These are phyloP conservation scores for Rhodinocichla rosea DNA, from an alignment of 2,113 vertebrate genomes.

Conservation along the genomic window DNA sequence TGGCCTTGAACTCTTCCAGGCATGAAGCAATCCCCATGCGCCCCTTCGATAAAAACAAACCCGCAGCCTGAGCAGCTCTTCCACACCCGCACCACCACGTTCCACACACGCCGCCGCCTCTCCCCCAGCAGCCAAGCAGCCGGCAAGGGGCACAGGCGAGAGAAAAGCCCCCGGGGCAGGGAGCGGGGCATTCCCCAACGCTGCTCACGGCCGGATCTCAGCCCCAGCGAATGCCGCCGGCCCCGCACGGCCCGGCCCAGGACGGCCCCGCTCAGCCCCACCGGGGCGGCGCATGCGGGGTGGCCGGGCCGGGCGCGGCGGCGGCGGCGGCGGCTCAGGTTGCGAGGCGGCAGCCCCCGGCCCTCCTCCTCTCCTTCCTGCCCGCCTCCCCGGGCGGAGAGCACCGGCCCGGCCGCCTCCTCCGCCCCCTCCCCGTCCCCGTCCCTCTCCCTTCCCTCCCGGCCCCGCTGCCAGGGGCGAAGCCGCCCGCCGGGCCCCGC, in stretches of 20 bases:
- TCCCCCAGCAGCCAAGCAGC: too few species aligned
- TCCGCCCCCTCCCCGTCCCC: not conserved
- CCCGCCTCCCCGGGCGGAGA: not conserved
- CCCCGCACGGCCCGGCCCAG: too few species aligned
- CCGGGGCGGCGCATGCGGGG: not conserved
- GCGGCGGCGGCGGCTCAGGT: not conserved
- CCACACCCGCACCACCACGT: not conserved
- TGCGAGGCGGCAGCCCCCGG: not conserved
- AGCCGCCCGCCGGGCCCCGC: slow-evolving; percentile 8
- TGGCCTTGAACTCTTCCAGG: not conserved
- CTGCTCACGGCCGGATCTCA: rapidly evolving
- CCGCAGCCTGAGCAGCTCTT: not conserved
- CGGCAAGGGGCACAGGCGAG: not conserved
- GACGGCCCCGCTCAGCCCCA: too few species aligned
- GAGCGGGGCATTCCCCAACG: not conserved
- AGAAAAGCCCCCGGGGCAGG: not conserved
- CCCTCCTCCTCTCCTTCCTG: not conserved
- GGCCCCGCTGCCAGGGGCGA: slow-evolving; percentile 15
- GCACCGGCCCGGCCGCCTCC: not conserved
- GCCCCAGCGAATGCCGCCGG: rapidly evolving
- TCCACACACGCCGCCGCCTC: not conserved
- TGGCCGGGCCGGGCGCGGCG: not conserved
- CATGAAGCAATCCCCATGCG: not conserved
- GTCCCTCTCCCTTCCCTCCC: not conserved
- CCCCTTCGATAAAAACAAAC: not conserved